Evolutionary conservation across 2,797 vertebrate genomes (phyloP).

Genomic region (Xenops minutus): DNA sequence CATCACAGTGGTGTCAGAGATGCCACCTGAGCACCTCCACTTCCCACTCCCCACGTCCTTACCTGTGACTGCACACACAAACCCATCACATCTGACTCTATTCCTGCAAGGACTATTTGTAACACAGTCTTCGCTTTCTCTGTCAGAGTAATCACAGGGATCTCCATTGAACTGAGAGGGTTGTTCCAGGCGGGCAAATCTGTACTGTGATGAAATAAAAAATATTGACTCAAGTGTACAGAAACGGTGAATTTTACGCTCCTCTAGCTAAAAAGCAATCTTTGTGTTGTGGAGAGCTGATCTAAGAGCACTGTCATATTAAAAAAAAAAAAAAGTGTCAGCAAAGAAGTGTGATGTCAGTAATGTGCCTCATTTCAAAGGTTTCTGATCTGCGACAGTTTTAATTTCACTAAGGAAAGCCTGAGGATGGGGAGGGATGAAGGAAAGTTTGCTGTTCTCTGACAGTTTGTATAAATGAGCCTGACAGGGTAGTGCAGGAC

Average conservation of each 20-base stretch:
- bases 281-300: neutral
- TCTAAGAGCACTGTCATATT: neutral
- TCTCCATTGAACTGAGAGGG: slow-evolving; percentile 89
- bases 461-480: slow-evolving; percentile 46
- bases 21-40: neutral
- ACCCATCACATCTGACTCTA: slow-evolving; percentile 83
- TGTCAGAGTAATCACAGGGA: slow-evolving; percentile 76
- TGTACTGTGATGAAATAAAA: slow-evolving; percentile 79
- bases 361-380: neutral
- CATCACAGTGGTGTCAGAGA: neutral
- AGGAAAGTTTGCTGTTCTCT: slow-evolving; percentile 32
- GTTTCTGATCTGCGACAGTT: neutral
- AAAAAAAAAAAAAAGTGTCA: neutral
- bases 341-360: neutral
- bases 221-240: neutral
- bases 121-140: slow-evolving; percentile 81
- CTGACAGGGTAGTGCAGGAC: neutral
- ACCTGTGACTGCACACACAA: slow-evolving; percentile 88
- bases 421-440: slow-evolving; percentile 6
- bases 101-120: slow-evolving; percentile 78
- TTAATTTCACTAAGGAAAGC: neutral
- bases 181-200: slow-evolving; percentile 79
- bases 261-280: slow-evolving; percentile 20
- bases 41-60: neutral
- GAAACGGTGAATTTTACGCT: slow-evolving; percentile 7